Evolutionary conservation across 2,888 invertebrate species (phyloP), one percentile per base, ranked within the genome.

Genomic region (Exocentrus adspersus): DNA sequence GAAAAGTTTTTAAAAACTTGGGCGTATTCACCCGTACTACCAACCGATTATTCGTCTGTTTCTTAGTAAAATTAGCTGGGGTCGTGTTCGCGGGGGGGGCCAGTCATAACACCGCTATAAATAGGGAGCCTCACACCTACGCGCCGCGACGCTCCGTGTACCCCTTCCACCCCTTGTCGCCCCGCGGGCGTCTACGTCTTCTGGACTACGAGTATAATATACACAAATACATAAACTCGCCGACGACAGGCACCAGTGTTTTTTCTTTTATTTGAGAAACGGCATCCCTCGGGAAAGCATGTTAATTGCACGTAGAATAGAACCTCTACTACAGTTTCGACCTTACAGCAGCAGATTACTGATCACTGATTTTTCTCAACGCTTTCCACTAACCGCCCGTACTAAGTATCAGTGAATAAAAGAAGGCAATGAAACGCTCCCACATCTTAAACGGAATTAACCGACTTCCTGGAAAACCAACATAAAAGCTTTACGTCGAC

Each of bases 91-190:
- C 75, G 72, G 78, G 77, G 78, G 77, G 76, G 75, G 76, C 70
- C 78, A 79, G 78, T 78, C 79, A 79, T 76, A 79, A 79, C 79
- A 79, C 77, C 74, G 72, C 72, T 77, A 78, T 75, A 77, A 78
- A 78, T 78, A 78, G 74, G 65, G 64, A 65, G 51, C 59, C 65
- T 66, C 56, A 50, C 69, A 67, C 65, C 67, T 71, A 70, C 71
- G 62, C 69, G 67, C 61, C 62, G 62, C 69, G 67, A 69, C 72
- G 71, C 68, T 63, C 64, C 62, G 62, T 59, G 54, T 61, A 60
- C 59, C 65, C 64, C 54, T 32, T 16, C 51, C 37, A 19, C 50
- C 21, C 28, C 41, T 21, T 51, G 41, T 50, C 48, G 28, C 24
- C 53, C 43, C 52, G 50, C 46, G 28, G 58, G 60, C 58, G 54